Conservation (phyloP, 2,888 invertebrate species). For the Ectobius pallidus region DNA sequence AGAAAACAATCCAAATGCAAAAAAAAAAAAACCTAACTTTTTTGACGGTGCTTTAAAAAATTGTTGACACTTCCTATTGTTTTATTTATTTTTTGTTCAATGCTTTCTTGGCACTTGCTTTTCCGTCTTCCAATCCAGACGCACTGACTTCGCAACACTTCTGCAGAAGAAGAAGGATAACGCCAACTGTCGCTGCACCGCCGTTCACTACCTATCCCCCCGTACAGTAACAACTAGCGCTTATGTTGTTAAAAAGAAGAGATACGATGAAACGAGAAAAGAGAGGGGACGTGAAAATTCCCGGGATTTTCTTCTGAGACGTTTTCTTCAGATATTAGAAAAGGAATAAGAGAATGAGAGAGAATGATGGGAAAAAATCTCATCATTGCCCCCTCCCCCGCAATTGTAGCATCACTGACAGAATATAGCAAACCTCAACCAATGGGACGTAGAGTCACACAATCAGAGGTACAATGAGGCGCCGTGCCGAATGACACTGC, state of each 20-base stretch:
- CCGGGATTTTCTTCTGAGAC: conserved; percentile 4
- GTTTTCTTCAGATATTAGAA: not conserved
- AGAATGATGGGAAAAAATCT: not conserved
- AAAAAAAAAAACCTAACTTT: not conserved
- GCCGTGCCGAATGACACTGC: conserved; percentile 11
- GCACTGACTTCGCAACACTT: not conserved
- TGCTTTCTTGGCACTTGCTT: too few species aligned
- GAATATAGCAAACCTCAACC: conserved; percentile 8
- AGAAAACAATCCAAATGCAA: too few species aligned
- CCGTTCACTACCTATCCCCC: not conserved
- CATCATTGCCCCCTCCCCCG: not conserved
- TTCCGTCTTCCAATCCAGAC: too few species aligned
- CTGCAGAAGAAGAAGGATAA: not conserved
- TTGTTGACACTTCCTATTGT: not conserved
- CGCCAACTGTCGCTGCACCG: not conserved
- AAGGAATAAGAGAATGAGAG: not conserved
- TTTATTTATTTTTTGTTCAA: not conserved
- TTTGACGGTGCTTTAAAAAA: too few species aligned
- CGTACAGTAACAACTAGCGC: not conserved
- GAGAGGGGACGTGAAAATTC: not conserved
- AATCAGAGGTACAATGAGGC: conserved; percentile 17
- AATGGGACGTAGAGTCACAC: not conserved
- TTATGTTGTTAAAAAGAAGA: not conserved
- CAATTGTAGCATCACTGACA: not conserved
- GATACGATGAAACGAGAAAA: too few species aligned